phyloP scores from a whole-genome alignment of 1,140 invertebrate genomes.

The Spodoptera frugiperda region DNA sequence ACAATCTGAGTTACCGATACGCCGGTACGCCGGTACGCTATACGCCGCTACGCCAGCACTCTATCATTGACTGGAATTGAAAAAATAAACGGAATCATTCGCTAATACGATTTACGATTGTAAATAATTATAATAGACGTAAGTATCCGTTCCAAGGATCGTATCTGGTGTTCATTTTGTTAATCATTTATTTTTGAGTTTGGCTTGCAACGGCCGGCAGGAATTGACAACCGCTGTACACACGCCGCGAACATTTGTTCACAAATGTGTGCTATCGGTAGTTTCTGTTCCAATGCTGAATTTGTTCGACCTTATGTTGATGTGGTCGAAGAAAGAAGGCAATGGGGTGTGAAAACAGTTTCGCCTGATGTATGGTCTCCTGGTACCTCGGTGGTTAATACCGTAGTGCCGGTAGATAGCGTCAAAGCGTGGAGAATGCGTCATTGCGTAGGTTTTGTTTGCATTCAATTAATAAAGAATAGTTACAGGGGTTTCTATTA shows the following conservation, averaged over 20 bases:
- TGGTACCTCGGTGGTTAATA: neutral
- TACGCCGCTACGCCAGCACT: slow-evolving; percentile 52
- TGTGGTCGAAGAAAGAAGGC: slow-evolving; percentile 1
- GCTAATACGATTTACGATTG: slow-evolving; percentile 72
- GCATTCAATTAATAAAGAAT: slow-evolving; percentile 32
- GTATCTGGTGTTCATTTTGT: slow-evolving; percentile 39
- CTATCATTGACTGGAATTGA: slow-evolving; percentile 66
- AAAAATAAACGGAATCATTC: slow-evolving; percentile 70
- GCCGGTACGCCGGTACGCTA: neutral
- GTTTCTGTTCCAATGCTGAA: neutral
- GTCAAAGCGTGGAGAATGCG: neutral
- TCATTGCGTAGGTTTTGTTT: slow-evolving; percentile 32
- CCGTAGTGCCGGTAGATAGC: neutral
- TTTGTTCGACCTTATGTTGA: neutral
- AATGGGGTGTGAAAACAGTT: neutral
- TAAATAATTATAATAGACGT: slow-evolving; percentile 72
- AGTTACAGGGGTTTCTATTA: slow-evolving; percentile 2
- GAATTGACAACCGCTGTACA: slow-evolving; percentile 41
- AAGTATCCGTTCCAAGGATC: slow-evolving; percentile 61
- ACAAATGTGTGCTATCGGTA: neutral
- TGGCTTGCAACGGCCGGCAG: neutral
- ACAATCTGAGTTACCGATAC: slow-evolving; percentile 33
- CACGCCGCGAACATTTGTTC: neutral
- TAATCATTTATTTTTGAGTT: slow-evolving; percentile 32
- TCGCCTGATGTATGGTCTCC: neutral